Conservation (phyloP, 2,888 invertebrate genomes). For the Deilephila porcellus region DNA sequence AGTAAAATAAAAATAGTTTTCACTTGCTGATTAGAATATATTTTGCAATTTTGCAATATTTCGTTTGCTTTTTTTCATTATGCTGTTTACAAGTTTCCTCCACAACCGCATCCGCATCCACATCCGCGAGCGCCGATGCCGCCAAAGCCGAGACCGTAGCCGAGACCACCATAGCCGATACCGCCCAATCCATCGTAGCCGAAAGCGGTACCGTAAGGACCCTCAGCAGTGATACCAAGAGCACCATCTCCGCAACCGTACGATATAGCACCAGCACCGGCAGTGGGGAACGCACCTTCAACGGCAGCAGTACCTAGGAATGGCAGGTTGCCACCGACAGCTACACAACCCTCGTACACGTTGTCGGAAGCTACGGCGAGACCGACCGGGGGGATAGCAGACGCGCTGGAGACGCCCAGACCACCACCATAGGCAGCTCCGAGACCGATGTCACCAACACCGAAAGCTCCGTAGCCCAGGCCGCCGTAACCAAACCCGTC, state of each 20-base stretch:
- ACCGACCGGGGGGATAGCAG: conserved; percentile 57
- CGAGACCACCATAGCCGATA: conserved; percentile 32
- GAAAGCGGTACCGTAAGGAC: conserved; percentile 27
- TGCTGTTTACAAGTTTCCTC: conserved; percentile 1
- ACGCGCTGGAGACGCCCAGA: conserved; percentile 54
- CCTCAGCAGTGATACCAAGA: conserved; percentile 47
- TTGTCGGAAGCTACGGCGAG: conserved; percentile 60
- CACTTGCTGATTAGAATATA: too few relatives aligned
- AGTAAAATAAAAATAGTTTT: too few relatives aligned
- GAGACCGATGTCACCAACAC: conserved; percentile 40
- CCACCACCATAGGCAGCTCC: conserved; percentile 57
- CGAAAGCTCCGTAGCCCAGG: conserved; percentile 23
- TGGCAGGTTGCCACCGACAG: conserved; percentile 58
- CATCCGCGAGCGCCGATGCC: conserved; percentile 33
- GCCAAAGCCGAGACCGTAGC: conserved; percentile 24
- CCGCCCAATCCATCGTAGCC: conserved; percentile 36
- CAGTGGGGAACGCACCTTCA: conserved; percentile 56
- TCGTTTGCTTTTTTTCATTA: too few relatives aligned
- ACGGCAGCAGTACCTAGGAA: conserved; percentile 60
- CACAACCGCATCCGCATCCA: conserved; percentile 35
- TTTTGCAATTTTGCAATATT: too few relatives aligned
- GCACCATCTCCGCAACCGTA: conserved; percentile 59
- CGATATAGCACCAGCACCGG: conserved; percentile 54
- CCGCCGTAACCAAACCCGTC: conserved; percentile 28
- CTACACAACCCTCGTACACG: conserved; percentile 55